Base-by-base conservation (phyloP, 2,797 vertebrate species). In the Tiaroga cobitis region DNA sequence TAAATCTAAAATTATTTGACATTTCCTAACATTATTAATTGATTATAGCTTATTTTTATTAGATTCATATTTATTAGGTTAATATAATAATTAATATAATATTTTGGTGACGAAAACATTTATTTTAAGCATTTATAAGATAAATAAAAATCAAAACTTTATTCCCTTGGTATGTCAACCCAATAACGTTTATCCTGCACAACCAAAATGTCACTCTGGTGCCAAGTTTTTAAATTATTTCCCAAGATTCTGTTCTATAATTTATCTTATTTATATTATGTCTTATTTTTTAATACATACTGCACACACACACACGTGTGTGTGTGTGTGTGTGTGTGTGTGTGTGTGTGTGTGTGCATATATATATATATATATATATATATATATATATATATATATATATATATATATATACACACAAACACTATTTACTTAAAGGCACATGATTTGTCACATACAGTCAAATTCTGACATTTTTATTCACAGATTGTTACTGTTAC, bases 401-500 rank as follows among this genome's bases (percentile, higher is more conserved):
- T 2, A 34, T 3, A 3, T 34, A 34, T 34, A 34, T 34, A 37
- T 37, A 37, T 37, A 56, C 19, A 54, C 18, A 21, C 19, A 54
- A 18, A 56, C 21, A 10, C 7, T 1, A 3, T 46, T 46, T 73
- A 73, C 54, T 26, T 43, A 61, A 69, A 61, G n/a, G n/a, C 7
- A 32, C 21, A 61, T 74, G 39, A 82, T 49, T 19, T 83, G 72
- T 67, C 1, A 0, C 43, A 37, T 32, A 19, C 43, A 24, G 18
- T 74, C 29, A 51, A 63, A 63, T 39, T 51, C 46, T 18, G 29
- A 15, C 70, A 3, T 69, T 41, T 75, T 26, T n/a, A 78, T 56
- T 21, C 63, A 24, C n/a, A 68, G 63, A 24, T 39, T 80, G 32
- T 73, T 72, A 73, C 68, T 49, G 54, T 39, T 67, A 68, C 43